Percentiles rank a stretch among this genome's conserved stretches.
phyloP scores from a whole-genome alignment of 2,113 vertebrate genomes.

The Nerophis lumbriciformis region DNA sequence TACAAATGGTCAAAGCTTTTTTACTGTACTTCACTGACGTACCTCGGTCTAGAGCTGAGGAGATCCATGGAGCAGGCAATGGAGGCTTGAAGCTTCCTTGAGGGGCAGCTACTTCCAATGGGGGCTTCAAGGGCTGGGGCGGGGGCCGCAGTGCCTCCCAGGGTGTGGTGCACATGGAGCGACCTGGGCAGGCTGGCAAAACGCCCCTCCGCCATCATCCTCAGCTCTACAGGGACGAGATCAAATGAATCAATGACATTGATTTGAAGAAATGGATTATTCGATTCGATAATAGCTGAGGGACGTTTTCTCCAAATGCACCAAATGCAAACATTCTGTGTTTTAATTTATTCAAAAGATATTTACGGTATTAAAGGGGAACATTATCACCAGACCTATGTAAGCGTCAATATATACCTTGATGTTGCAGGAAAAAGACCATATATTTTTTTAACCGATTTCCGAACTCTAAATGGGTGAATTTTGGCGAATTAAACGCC shows the following conservation, averaged over 20 bases:
- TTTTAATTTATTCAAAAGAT: not conserved
- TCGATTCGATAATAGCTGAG: not conserved
- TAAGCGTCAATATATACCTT: too few relatives aligned
- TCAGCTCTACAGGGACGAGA: conserved; percentile 68
- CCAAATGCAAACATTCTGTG: not conserved
- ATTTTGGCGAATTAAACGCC: too few relatives aligned
- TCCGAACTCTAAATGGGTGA: too few relatives aligned
- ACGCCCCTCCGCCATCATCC: conserved; percentile 91
- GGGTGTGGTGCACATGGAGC: conserved; percentile 56
- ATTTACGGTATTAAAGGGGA: not conserved
- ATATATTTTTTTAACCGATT: too few relatives aligned
- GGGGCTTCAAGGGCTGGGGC: conserved; percentile 15
- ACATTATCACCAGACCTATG: too few relatives aligned
- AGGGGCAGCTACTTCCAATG: conserved; percentile 23
- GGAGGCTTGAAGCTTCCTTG: conserved; percentile 49
- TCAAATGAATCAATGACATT: not conserved
- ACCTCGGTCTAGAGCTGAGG: conserved; percentile 77
- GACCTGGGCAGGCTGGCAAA: conserved; percentile 86
- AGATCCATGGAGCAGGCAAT: conserved; percentile 91
- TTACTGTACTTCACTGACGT: conserved; percentile 1
- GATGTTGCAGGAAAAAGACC: too few relatives aligned
- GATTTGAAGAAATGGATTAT: not conserved
- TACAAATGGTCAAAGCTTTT: too few relatives aligned
- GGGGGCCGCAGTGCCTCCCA: conserved; percentile 59
- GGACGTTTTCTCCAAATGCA: not conserved